Percentiles rank a stretch among this genome's conserved stretches.
These are phyloP conservation scores for Typhlomys cinereus DNA, from an alignment of 2,113 vertebrate species.

Conservation along the genomic window DNA sequence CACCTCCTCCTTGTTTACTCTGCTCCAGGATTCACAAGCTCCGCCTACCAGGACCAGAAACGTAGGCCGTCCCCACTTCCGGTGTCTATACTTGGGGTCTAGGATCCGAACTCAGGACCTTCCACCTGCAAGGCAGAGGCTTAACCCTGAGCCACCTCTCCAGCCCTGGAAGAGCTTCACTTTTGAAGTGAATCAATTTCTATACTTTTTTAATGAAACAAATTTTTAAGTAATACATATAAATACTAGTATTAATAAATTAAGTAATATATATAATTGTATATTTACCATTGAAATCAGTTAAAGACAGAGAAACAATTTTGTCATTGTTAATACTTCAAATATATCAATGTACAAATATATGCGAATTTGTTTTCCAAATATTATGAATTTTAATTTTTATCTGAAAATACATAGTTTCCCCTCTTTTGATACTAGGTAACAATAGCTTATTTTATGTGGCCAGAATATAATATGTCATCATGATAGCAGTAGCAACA, in stretches of 20 bases:
- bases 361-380: background rate
- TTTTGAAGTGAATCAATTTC: background rate
- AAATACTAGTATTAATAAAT: no score
- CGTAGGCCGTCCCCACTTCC: no score
- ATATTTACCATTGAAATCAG: conserved; percentile 5
- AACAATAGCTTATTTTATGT: background rate
- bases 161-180: background rate
- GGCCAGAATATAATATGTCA: background rate
- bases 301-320: background rate
- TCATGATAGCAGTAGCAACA: background rate
- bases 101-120: background rate
- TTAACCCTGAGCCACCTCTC: background rate
- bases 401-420: background rate
- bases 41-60: no score
- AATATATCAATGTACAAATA: background rate
- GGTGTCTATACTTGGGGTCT: fast-evolving
- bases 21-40: no score
- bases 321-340: background rate
- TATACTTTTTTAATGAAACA: background rate
- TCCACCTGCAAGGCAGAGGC: no score
- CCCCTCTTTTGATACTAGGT: background rate
- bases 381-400: background rate
- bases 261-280: background rate
- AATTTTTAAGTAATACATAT: background rate
- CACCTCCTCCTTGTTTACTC: no score